Conservation (phyloP, 92 coral and sea anemone species). For the Bergia sp. region DNA sequence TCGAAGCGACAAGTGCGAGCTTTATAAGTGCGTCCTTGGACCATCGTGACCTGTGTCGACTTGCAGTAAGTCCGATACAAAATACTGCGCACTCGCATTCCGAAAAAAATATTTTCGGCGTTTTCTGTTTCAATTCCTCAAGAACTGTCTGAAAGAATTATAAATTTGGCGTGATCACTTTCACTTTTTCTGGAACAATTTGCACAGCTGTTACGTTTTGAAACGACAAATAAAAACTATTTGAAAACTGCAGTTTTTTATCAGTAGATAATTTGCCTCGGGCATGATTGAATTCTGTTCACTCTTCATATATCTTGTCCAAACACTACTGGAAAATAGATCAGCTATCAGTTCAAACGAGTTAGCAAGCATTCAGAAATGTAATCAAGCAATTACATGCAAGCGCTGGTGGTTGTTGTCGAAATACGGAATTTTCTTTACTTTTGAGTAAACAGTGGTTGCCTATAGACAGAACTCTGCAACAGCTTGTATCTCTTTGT, state of each 20-base stretch:
- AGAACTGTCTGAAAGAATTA: neutral
- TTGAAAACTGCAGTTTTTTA: neutral
- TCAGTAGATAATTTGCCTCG: neutral
- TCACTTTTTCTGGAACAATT: neutral
- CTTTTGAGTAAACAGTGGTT: neutral
- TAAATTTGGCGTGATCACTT: neutral
- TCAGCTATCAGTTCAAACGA: neutral
- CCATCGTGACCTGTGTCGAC: too few relatives aligned
- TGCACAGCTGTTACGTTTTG: neutral
- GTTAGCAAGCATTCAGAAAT: neutral
- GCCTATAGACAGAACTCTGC: neutral
- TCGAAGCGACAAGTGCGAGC: too few relatives aligned
- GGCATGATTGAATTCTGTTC: neutral
- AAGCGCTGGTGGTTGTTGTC: neutral
- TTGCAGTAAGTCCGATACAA: neutral
- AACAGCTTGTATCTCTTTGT: neutral
- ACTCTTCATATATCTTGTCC: neutral
- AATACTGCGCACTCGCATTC: neutral
- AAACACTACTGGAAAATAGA: neutral
- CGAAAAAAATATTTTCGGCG: neutral
- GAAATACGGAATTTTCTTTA: neutral
- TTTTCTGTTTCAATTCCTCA: neutral
- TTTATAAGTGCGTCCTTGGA: too few relatives aligned
- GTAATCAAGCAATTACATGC: neutral
- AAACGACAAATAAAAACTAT: conserved; percentile 2